These are phyloP conservation scores for Leptinotarsa lineolata DNA, from an alignment of 1,140 invertebrate species.

Conservation along the genomic window DNA sequence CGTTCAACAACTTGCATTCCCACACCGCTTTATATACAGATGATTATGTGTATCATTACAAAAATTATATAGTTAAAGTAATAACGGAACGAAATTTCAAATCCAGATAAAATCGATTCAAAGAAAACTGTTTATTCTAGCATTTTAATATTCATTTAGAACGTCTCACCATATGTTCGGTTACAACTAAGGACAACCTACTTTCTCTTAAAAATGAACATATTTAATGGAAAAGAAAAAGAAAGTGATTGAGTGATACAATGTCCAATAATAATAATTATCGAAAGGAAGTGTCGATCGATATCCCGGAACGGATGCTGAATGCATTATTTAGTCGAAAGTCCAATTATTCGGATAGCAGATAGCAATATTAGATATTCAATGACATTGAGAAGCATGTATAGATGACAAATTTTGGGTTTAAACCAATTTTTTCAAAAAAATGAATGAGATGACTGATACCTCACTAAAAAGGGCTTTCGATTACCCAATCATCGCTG, in stretches of 20 bases:
- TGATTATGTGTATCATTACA: no score
- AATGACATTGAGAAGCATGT: no score
- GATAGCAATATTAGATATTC: no score
- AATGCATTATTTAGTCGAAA: not conserved
- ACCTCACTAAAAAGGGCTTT: no score
- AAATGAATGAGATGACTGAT: no score
- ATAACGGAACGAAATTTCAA: not conserved
- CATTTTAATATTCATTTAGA: not conserved
- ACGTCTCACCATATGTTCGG: not conserved
- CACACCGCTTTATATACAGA: no score
- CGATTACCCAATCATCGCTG: no score
- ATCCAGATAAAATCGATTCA: not conserved
- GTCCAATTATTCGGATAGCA: no score
- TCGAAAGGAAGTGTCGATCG: not conserved
- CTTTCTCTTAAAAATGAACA: conserved; percentile 2
- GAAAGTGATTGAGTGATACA: not conserved
- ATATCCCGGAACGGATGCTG: not conserved
- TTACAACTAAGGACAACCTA: not conserved
- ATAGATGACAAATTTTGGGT: no score
- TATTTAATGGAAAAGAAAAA: conserved; percentile 1
- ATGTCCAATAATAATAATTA: conserved; percentile 1
- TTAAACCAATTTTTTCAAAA: no score
- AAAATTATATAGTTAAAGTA: not conserved
- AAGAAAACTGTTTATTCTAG: not conserved
- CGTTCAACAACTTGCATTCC: no score